These are phyloP conservation scores for Tetheella fluctuosa DNA, from an alignment of 2,888 invertebrate species.

Conservation along the genomic window DNA sequence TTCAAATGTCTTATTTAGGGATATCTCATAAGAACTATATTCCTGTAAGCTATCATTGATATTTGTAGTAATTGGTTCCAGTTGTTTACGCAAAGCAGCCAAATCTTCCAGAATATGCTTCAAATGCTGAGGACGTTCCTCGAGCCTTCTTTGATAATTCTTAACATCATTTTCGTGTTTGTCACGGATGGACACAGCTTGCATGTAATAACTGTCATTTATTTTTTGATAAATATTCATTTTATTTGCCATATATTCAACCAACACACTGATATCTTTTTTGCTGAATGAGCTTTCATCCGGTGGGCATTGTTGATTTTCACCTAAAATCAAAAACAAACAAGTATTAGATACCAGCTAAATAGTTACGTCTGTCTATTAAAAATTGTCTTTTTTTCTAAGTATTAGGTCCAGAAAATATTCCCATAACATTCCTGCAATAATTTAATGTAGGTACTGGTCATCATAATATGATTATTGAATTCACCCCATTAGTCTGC, in stretches of 20 bases:
- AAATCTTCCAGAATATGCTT: conserved; percentile 48
- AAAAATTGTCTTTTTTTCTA: too few relatives aligned
- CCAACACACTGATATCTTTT: conserved; percentile 43
- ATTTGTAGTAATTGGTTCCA: conserved; percentile 35
- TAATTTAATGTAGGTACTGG: too few relatives aligned
- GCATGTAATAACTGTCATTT: conserved; percentile 27
- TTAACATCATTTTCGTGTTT: conserved; percentile 31
- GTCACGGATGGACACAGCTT: conserved; percentile 28
- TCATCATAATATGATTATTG: too few relatives aligned
- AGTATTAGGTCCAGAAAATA: too few relatives aligned
- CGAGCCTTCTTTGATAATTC: conserved; percentile 31
- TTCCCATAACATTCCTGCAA: too few relatives aligned
- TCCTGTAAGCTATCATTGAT: conserved; percentile 27
- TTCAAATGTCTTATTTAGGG: conserved; percentile 15
- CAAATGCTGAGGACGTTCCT: conserved; percentile 47
- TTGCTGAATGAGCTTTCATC: conserved; percentile 34
- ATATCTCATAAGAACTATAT: conserved; percentile 23
- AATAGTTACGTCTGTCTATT: background rate
- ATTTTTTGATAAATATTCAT: conserved; percentile 30
- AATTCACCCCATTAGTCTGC: too few relatives aligned
- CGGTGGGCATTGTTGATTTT: conserved; percentile 25
- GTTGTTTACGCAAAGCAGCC: conserved; percentile 21
- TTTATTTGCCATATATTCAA: conserved; percentile 32
- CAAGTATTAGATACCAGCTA: background rate
- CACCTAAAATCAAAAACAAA: background rate